A percentile compares a stretch with the other conserved stretches of the same genome.
Conservation (phyloP, 2,888 invertebrate genomes). For the Metalampra italica region DNA sequence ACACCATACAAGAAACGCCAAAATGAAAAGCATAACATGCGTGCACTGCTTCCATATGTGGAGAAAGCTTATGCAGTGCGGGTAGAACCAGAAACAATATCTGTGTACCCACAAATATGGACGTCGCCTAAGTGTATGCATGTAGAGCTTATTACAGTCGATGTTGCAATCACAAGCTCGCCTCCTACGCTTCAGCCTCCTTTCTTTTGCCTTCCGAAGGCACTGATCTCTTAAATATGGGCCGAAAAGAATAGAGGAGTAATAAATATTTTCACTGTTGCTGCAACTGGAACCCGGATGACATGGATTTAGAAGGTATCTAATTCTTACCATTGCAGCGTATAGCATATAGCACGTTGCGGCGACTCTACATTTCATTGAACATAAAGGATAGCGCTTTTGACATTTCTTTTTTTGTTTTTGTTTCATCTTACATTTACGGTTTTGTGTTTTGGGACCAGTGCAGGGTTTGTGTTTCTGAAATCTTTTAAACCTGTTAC, state of each 20-base stretch:
- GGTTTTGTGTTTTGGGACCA: not conserved
- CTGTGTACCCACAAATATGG: not conserved
- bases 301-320: too few relatives aligned
- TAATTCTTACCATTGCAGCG: too few relatives aligned
- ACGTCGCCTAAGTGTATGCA: constrained; percentile 6
- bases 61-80: constrained; percentile 1
- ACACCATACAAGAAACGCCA: constrained; percentile 14
- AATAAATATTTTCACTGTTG: too few relatives aligned
- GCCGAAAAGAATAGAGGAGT: not conserved
- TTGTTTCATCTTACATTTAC: not conserved
- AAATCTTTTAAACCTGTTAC: not conserved
- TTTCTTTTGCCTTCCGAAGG: too few relatives aligned
- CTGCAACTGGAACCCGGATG: too few relatives aligned
- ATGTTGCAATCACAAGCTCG: not conserved
- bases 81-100: constrained; percentile 6
- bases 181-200: not conserved
- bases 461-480: too few relatives aligned
- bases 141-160: not conserved
- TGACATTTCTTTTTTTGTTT: not conserved
- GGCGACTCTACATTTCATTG: not conserved
- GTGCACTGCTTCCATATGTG: constrained; percentile 8
- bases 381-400: not conserved
- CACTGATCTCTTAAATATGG: not conserved
- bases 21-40: constrained; percentile 4
- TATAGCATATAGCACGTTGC: not conserved